Percentiles rank a stretch among this genome's conserved stretches.
Evolutionary conservation across 2,888 invertebrate species (phyloP).

Genomic region (Didymodactylos carnosus): DNA sequence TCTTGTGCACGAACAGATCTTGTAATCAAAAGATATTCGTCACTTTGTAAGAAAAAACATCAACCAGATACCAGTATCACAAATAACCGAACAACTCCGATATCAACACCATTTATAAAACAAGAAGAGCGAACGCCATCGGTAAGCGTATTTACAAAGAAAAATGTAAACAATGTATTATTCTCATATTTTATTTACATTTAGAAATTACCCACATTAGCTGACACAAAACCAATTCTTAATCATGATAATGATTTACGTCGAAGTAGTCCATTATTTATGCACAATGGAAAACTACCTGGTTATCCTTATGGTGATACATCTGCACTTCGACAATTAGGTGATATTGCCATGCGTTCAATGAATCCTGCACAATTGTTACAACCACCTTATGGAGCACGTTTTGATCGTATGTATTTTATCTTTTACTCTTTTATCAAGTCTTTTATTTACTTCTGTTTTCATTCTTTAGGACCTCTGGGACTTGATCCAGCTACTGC

Average conservation of each 20-base stretch:
- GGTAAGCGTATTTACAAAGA: neutral
- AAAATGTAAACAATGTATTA: neutral
- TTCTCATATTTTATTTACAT: neutral
- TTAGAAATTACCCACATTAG: neutral
- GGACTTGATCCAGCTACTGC: neutral
- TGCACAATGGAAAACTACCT: too few relatives aligned
- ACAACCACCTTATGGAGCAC: neutral
- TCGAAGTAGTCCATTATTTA: neutral
- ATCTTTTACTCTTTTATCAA: too few relatives aligned
- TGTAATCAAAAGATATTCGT: neutral
- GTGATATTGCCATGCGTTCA: neutral
- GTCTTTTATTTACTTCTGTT: too few relatives aligned
- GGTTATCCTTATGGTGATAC: too few relatives aligned
- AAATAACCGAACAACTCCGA: neutral
- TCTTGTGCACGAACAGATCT: neutral
- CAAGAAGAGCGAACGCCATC: neutral
- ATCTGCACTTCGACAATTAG: neutral
- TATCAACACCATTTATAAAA: neutral
- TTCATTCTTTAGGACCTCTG: neutral
- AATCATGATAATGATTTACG: too few relatives aligned
- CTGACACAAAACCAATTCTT: neutral
- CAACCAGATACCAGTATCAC: neutral
- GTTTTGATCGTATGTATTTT: neutral
- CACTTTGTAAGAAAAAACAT: neutral
- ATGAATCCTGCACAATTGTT: neutral